Conservation (phyloP, 30 jellyfish, hydroid and myxozoan genomes). For the Cassiopea andromeda region DNA sequence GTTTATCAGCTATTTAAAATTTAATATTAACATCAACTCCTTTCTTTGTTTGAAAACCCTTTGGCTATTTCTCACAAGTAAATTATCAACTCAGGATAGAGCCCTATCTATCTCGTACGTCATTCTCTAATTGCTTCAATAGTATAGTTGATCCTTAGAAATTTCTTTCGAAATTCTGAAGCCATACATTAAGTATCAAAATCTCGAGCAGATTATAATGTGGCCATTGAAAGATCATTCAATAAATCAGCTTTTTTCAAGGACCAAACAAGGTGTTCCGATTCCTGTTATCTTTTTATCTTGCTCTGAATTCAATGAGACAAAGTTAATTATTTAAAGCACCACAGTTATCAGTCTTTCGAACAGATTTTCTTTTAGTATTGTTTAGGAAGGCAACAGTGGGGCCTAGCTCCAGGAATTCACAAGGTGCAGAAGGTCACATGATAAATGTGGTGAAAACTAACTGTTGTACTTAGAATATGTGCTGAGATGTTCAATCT, state of each 20-base stretch:
- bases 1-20: background rate
- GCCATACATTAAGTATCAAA: constrained; percentile 1
- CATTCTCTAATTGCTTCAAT: background rate
- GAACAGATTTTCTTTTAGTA: background rate
- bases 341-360: background rate
- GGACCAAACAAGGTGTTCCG: background rate
- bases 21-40: background rate
- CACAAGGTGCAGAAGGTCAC: too few relatives aligned
- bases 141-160: background rate
- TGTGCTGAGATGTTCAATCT: too few relatives aligned
- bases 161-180: background rate
- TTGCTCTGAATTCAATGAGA: background rate
- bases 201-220: background rate
- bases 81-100: background rate
- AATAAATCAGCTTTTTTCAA: background rate
- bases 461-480: too few relatives aligned
- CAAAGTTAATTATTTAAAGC: background rate
- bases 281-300: background rate
- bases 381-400: too few relatives aligned
- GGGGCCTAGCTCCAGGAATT: too few relatives aligned
- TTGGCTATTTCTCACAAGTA: constrained; percentile 16
- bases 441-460: too few relatives aligned
- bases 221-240: constrained; percentile 18
- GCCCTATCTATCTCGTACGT: background rate
- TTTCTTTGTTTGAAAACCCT: background rate